Evolutionary conservation across 2,888 invertebrate genomes (phyloP).

Genomic region (Lottia gigantea): DNA sequence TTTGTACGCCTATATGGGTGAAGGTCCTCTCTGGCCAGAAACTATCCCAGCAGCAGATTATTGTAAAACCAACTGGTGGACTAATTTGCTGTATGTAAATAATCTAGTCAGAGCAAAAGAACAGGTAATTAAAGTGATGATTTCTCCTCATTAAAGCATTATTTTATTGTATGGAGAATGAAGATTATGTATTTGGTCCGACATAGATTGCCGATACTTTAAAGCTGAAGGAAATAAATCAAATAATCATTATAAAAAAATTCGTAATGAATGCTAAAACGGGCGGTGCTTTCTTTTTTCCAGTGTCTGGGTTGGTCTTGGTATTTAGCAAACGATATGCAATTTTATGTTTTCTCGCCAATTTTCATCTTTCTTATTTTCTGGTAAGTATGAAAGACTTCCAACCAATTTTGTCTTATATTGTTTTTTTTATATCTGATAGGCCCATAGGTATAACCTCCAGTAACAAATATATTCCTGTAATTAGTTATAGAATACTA

Average conservation of each 20-base stretch:
- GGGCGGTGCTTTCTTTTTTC: constrained; percentile 11
- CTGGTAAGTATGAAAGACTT: constrained; percentile 40
- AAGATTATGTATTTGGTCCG: not conserved
- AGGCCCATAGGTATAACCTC: too few relatives aligned
- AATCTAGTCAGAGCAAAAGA: constrained; percentile 50
- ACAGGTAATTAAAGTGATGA: constrained; percentile 31
- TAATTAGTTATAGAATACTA: too few relatives aligned
- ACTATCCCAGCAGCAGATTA: constrained; percentile 43
- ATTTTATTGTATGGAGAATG: too few relatives aligned
- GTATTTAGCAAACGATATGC: constrained; percentile 62
- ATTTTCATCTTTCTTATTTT: constrained; percentile 46
- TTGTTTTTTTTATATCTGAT: too few relatives aligned
- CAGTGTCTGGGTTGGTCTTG: constrained; percentile 63
- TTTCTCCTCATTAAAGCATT: not conserved
- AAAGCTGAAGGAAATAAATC: too few relatives aligned
- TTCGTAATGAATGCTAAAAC: too few relatives aligned
- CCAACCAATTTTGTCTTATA: too few relatives aligned
- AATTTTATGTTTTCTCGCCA: constrained; percentile 53
- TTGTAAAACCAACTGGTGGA: constrained; percentile 60
- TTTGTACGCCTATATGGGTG: constrained; percentile 58
- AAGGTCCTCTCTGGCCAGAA: constrained; percentile 63
- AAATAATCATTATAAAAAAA: too few relatives aligned
- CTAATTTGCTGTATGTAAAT: constrained; percentile 59
- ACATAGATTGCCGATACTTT: too few relatives aligned
- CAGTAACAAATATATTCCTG: too few relatives aligned